phyloP scores from a whole-genome alignment of 2,797 vertebrate species.

The Pogonophryne albipinna region DNA sequence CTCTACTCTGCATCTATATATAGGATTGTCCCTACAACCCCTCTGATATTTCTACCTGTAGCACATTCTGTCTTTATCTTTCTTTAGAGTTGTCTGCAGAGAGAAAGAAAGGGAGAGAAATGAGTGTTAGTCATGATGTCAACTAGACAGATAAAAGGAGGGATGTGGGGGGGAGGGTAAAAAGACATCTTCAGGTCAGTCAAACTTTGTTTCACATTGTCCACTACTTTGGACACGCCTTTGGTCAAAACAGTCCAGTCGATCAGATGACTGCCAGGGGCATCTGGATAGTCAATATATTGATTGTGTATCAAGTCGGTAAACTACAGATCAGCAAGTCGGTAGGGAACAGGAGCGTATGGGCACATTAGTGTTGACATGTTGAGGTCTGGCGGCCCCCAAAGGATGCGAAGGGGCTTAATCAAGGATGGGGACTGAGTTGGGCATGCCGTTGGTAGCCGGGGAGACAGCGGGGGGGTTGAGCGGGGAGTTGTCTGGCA shows the following conservation, averaged over 20 bases:
- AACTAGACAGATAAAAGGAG: constrained; percentile 61
- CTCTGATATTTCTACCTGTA: constrained; percentile 58
- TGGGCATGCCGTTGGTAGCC: constrained; percentile 79
- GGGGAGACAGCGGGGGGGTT: constrained; percentile 69
- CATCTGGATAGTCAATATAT: constrained; percentile 70
- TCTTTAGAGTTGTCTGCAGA: constrained; percentile 36
- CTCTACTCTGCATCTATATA: constrained; percentile 56
- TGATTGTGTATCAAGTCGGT: constrained; percentile 74
- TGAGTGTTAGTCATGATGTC: constrained; percentile 60
- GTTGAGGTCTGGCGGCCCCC: constrained; percentile 76
- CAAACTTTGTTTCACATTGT: constrained; percentile 63
- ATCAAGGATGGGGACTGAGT: constrained; percentile 85
- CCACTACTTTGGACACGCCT: constrained; percentile 80
- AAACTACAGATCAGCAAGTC: constrained; percentile 71
- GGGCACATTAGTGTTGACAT: constrained; percentile 82
- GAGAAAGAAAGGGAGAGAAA: constrained; percentile 43
- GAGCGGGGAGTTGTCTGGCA: constrained; percentile 84
- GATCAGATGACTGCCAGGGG: constrained; percentile 61
- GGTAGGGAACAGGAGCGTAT: constrained; percentile 67
- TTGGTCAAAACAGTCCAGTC: constrained; percentile 81
- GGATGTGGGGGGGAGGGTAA: constrained; percentile 40
- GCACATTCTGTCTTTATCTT: constrained; percentile 58
- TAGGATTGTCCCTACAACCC: constrained; percentile 39
- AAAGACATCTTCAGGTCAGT: constrained; percentile 68
- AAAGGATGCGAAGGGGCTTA: constrained; percentile 68